A percentile compares a stretch with the other conserved stretches of the same genome.
phyloP scores from a whole-genome alignment of 2,888 invertebrate species.

The Campopleginae sp. region DNA sequence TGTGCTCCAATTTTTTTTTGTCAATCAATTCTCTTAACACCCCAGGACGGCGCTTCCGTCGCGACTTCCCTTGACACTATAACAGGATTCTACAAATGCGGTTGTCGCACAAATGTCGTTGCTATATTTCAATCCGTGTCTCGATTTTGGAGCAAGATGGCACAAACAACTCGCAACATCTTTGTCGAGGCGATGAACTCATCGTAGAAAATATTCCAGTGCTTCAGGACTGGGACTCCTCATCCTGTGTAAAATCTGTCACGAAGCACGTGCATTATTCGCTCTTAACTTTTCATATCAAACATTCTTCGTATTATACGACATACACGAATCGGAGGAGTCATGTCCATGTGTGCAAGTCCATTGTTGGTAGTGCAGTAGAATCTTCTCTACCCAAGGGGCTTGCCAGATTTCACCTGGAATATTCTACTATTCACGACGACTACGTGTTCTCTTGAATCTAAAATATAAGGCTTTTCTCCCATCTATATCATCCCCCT shows the following conservation, averaged over 20 bases:
- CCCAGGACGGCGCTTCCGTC: too few species aligned
- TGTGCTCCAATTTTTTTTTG: too few species aligned
- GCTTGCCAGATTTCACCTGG: slow-evolving; percentile 38
- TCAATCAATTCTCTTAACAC: too few species aligned
- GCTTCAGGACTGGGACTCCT: slow-evolving; percentile 10
- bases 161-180: background rate
- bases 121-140: background rate
- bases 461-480: slow-evolving; percentile 48
- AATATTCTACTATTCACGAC: slow-evolving; percentile 28
- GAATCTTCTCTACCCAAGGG: slow-evolving; percentile 24
- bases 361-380: slow-evolving; percentile 20
- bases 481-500: background rate
- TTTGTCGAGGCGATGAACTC: background rate
- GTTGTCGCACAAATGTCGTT: background rate
- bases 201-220: background rate
- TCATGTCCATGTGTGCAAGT: slow-evolving; percentile 2
- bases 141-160: background rate
- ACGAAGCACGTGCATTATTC: slow-evolving; percentile 29
- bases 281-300: slow-evolving; percentile 21
- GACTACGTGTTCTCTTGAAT: slow-evolving; percentile 30
- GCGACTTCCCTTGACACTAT: too few species aligned
- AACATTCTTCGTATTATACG: slow-evolving; percentile 18
- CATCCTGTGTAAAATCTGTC: slow-evolving; percentile 24
- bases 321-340: slow-evolving; percentile 5
- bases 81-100: background rate